These are phyloP conservation scores for Puffinus mauretanicus DNA, from an alignment of 2,113 vertebrate species.

Conservation along the genomic window DNA sequence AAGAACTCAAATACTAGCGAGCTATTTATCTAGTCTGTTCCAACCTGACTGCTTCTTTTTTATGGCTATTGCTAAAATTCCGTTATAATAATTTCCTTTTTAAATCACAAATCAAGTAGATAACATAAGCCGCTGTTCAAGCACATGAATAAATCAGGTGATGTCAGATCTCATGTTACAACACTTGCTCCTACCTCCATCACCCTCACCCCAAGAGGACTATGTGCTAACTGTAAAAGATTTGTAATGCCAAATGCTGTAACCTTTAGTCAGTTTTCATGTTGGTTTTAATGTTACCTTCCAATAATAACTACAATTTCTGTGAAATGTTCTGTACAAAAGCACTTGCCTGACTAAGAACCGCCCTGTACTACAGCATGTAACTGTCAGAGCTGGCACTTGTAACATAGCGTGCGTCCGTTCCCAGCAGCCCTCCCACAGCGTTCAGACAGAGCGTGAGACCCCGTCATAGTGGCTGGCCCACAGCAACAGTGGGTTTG, in stretches of 20 bases:
- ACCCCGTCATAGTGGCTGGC: not conserved
- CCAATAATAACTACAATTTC: not conserved
- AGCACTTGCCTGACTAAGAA: not conserved
- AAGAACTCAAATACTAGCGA: not conserved
- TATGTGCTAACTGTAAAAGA: not conserved
- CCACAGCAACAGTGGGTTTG: not conserved
- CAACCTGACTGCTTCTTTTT: not conserved
- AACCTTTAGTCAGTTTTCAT: not conserved
- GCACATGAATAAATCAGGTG: slow-evolving; percentile 38
- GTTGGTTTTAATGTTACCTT: slow-evolving; percentile 13
- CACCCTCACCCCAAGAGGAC: not conserved
- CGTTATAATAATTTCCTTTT: not conserved
- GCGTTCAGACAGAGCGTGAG: rapidly evolving
- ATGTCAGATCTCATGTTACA: slow-evolving; percentile 16
- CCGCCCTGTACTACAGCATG: not conserved
- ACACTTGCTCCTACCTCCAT: not conserved
- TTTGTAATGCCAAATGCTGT: not conserved
- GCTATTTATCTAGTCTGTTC: not conserved
- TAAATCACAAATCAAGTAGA: not conserved
- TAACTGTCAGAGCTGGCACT: not conserved
- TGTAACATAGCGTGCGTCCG: not conserved
- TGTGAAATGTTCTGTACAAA: not conserved
- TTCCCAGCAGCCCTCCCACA: not conserved
- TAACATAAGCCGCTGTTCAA: not conserved
- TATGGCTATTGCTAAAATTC: not conserved